Evolutionary conservation across 2,113 vertebrate genomes (phyloP), one percentile per base, ranked within the genome.

Genomic region (Nannospalax galili): DNA sequence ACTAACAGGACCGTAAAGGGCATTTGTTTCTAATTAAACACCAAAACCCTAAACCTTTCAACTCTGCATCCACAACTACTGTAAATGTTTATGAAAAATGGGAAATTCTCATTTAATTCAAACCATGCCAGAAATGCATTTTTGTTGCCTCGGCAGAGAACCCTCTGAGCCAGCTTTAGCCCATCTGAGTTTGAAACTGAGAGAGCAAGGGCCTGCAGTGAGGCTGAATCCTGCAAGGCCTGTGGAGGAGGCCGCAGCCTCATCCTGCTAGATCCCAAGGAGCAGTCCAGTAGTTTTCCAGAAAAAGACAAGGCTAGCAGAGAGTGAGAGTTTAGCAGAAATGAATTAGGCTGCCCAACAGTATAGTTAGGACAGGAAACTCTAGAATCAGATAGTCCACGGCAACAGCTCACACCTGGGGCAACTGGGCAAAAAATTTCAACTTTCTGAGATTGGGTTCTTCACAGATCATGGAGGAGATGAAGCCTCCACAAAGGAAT

Each of bases 41-140:
- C 91, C 94, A 96, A 97, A 98, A 96, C 96, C 80, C 95, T 97
- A 96, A 97, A 93, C 95, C 96, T 98, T 98, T 97, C 90, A 98
- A 97, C 90, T 96, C 95, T 96, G 92, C 97, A 97, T 98, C 96
- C 98, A 95, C 98, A 98, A 97, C 95, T 98, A 97, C 94, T 98
- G 97, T 97, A 98, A 98, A 98, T 97, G 80, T 97, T 98, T 98
- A 98, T 93, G 86, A 97, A 97, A 97, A 98, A 98, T 92, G 97
- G 95, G 96, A 98, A 98, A 97, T 98, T 98, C 93, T 98, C 93
- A 11, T 98, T 98, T 98, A 98, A 98, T 97, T 98, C 96, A 98
- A 98, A 97, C 95, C 96, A 97, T 96, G 96, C 96, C 96, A 98
- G 97, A 98, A 98, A 98, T 70, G 96, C 72, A 40, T 97, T 98